Evolutionary conservation across 2,888 invertebrate genomes (phyloP), one percentile per base, ranked within the genome.

Genomic region (Apodemia mormo): DNA sequence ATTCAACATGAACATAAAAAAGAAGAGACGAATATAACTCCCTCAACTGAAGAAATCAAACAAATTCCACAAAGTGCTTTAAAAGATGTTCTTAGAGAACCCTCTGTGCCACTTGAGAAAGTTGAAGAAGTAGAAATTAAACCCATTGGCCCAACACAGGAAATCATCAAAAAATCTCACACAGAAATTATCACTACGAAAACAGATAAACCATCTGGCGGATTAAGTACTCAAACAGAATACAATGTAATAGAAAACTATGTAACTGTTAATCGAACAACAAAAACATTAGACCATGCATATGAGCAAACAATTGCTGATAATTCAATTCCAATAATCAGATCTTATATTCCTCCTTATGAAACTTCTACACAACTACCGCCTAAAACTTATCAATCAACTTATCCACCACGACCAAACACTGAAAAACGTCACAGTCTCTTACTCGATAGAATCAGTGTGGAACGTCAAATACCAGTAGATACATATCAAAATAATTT

Each of bases 91-190:
- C 77, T 88, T 9, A 84, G 87, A 68, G 93, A 92, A 74, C 91
- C 90, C 40, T 89, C 92, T 5, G 83, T 92, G 45, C 92, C 90
- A 22, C 80, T 92, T 30, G 93, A 93, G 40, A 92, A 90, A 79
- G 89, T 90, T 40, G 91, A 92, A 81, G 91, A 90, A 75, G 82
- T 92, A 58, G 93, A 93, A 82, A 93, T 93, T 33, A 93, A 92
- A 73, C 92, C 93, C 1, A 91, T 93, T 66, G 87, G 88, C 29
- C 83, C 87, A 66, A 81, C 83, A 10, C 78, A 82, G n/a, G 87
- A 87, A 76, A 79, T 87, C 4, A 82, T 90, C 56, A 87, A 88
- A 8, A 92, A 90, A 78, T 82, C 89, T 10, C 87, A 85, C 54
- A 92, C 92, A 45, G 91, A 92, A 86, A 92, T 91, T 6, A 88